Base-by-base conservation (phyloP, 2,113 vertebrate species). In the Melospiza melodia region DNA sequence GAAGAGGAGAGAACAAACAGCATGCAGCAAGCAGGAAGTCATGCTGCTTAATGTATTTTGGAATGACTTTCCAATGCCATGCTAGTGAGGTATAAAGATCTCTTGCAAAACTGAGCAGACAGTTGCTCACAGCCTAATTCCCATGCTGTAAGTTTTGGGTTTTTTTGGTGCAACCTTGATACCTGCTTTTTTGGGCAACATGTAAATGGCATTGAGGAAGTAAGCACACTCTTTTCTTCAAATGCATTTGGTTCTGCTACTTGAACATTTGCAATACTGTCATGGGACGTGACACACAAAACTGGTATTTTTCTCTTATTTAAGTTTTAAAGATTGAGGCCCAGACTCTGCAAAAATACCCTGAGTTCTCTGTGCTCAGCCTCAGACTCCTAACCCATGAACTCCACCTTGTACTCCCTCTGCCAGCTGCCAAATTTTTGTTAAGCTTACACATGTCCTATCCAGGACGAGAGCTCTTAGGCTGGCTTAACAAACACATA, bases 51-150 rank as follows among this genome's bases (percentile, higher is more conserved):
- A 48, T 11, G 19, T 75, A 27, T 84, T 84, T 90, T 75, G 75
- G 54, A 92, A 76, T 68, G 58, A 52, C 27, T 82, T 49, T 82
- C 49, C 49, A 63, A 43, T 79, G 79, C 54, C 58, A 33, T 22
- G 58, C 58, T 72, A 20, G 54, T 51, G 90, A 93, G 37, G 52
- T 55, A 43, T 25, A 63, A 71, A 87, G 61, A 78, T 31, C 13
- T 68, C 72, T 27, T 52, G 81, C 65, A 93, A 48, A 93, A 68
- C 55, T 75, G 48, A 88, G 30, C 43, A 89, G 61, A 78, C 82
- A 17, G 44, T 54, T 68, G 11, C 23, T 78, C 43, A 48, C 27
- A 48, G 44, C 41, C 30, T 43, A 14, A 18, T 24, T 91, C 44
- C 23, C 15, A 2, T 61, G 54, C 39, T 24, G 17, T 55, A 76